Evolutionary conservation across 2,888 invertebrate genomes (phyloP).

Genomic region (Eupithecia exiguata): DNA sequence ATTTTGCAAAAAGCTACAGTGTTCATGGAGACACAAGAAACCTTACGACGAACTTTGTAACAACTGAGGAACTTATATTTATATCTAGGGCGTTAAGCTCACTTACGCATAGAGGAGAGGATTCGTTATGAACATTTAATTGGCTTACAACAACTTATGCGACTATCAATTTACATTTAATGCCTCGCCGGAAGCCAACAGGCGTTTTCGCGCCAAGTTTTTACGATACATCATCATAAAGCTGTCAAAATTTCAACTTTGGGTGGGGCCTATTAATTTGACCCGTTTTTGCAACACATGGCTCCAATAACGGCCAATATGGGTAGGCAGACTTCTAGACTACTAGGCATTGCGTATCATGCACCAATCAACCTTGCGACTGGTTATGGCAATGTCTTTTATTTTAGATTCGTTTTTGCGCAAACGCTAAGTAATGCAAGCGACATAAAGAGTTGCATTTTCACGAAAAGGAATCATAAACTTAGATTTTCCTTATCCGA

Average conservation of each 20-base stretch:
- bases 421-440: too few species aligned
- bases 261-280: not conserved
- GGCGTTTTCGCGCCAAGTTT: slow-evolving; percentile 23
- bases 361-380: too few species aligned
- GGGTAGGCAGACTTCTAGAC: not conserved
- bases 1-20: not conserved
- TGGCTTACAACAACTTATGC: slow-evolving; percentile 29
- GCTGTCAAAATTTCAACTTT: slow-evolving; percentile 13
- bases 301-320: slow-evolving; percentile 14
- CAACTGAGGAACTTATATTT: slow-evolving; percentile 12
- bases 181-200: slow-evolving; percentile 22
- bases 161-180: slow-evolving; percentile 34
- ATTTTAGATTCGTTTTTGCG: too few species aligned
- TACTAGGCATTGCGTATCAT: too few species aligned
- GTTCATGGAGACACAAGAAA: slow-evolving; percentile 9
- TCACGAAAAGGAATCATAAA: too few species aligned
- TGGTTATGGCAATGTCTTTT: too few species aligned
- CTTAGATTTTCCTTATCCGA: too few species aligned
- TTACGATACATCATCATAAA: slow-evolving; percentile 17
- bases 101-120: slow-evolving; percentile 21
- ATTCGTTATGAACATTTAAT: slow-evolving; percentile 35
- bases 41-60: slow-evolving; percentile 16
- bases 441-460: too few species aligned
- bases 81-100: slow-evolving; percentile 23
- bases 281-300: slow-evolving; percentile 23